Percentiles rank a stretch among this genome's conserved stretches.
Conservation (phyloP, 2,113 vertebrate genomes). For the Chionis minor region DNA sequence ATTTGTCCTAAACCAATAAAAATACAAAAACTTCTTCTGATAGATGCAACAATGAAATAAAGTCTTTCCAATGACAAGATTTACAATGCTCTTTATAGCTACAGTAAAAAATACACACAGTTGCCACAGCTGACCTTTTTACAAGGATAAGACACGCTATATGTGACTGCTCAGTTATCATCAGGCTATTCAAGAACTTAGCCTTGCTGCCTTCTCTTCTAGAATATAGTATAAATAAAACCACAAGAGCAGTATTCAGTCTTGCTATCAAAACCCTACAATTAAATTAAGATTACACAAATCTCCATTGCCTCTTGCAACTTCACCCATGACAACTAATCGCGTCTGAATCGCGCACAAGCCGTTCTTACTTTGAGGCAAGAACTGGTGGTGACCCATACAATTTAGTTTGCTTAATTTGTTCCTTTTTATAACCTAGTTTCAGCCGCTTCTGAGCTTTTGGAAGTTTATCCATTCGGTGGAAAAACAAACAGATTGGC, state of each 20-base stretch:
- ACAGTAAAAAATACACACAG: background rate
- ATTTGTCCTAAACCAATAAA: background rate
- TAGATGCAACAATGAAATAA: background rate
- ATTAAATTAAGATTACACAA: background rate
- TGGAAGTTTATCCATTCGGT: background rate
- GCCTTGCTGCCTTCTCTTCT: background rate
- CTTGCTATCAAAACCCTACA: background rate
- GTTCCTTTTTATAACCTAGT: background rate
- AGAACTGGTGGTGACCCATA: background rate
- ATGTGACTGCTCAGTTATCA: background rate
- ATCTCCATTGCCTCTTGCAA: background rate
- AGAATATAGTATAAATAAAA: background rate
- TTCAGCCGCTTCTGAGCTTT: background rate
- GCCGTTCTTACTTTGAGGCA: background rate
- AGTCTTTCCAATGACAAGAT: background rate
- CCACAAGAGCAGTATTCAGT: background rate
- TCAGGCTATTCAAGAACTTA: background rate
- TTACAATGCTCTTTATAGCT: background rate
- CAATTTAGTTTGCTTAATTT: background rate
- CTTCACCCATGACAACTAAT: background rate
- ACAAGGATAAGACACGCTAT: background rate
- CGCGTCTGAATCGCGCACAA: fast-evolving
- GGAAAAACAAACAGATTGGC: background rate
- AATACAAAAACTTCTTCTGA: background rate
- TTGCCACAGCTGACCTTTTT: background rate